A percentile compares a stretch with the other conserved stretches of the same genome.
Conservation (phyloP, 2,797 vertebrate genomes). For the Rhynchotus rufescens region DNA sequence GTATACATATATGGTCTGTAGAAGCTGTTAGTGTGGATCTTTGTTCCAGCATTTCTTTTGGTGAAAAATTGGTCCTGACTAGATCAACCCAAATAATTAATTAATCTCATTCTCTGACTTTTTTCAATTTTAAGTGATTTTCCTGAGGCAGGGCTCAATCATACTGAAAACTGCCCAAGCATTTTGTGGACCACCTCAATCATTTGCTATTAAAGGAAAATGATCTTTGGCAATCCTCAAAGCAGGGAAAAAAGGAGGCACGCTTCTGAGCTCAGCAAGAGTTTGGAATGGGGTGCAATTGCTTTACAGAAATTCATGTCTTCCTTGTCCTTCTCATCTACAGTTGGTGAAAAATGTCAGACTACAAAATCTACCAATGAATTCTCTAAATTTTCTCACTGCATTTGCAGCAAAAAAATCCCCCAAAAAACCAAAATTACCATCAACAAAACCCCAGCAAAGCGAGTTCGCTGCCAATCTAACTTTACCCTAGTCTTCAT, state of each 20-base stretch:
- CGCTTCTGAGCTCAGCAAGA: background rate
- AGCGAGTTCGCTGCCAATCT: background rate
- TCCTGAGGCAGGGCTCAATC: constrained; percentile 24
- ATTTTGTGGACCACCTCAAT: constrained; percentile 14
- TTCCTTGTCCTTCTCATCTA: background rate
- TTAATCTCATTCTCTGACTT: constrained; percentile 5
- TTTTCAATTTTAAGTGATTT: constrained; percentile 31
- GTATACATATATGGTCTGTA: background rate
- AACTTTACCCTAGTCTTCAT: background rate
- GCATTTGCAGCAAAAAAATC: background rate
- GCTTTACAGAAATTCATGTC: background rate
- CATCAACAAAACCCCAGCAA: background rate
- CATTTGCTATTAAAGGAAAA: constrained; percentile 7
- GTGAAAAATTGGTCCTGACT: constrained; percentile 8
- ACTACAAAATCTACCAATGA: background rate
- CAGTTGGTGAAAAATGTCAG: background rate
- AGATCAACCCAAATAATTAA: constrained; percentile 19
- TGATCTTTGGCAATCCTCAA: background rate
- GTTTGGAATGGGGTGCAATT: background rate
- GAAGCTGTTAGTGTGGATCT: background rate
- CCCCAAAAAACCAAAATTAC: background rate
- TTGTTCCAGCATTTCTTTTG: background rate
- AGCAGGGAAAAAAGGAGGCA: background rate
- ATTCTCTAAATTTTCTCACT: background rate
- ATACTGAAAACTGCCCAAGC: constrained; percentile 31